A percentile compares a stretch with the other conserved stretches of the same genome.
phyloP scores from a whole-genome alignment of 2,797 vertebrate genomes.

The Champsocephalus esox region DNA sequence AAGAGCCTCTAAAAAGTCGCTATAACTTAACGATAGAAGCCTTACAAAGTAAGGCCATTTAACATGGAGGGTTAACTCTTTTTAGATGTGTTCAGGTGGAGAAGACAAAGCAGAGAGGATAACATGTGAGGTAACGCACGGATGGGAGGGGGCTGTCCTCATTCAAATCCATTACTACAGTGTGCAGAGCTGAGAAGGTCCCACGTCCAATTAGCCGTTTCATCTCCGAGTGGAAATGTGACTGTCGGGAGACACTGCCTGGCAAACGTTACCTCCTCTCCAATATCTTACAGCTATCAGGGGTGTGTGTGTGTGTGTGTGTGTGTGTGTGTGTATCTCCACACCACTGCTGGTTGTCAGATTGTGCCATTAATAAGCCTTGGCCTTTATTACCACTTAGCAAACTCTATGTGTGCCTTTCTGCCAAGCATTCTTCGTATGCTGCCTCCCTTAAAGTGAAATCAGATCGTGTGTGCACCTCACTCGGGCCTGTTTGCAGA shows the following conservation, averaged over 20 bases:
- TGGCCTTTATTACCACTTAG: conserved; percentile 75
- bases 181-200: conserved; percentile 61
- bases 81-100: conserved; percentile 14
- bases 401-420: conserved; percentile 46
- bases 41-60: background rate
- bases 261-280: conserved; percentile 63
- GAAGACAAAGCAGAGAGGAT: conserved; percentile 35
- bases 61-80: background rate
- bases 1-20: too few species aligned
- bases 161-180: conserved; percentile 67
- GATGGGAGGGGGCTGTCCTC: conserved; percentile 19
- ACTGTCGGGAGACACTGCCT: conserved; percentile 65
- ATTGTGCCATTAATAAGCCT: conserved; percentile 71
- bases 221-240: conserved; percentile 77
- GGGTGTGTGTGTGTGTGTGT: conserved; percentile 29
- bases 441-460: conserved; percentile 49
- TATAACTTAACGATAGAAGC: background rate
- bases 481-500: conserved; percentile 4
- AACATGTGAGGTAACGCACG: conserved; percentile 41
- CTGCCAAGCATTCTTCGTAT: conserved; percentile 40
- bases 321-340: conserved; percentile 14
- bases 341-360: conserved; percentile 61
- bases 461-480: conserved; percentile 1
- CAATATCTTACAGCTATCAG: conserved; percentile 68
- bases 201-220: conserved; percentile 80